A percentile compares a stretch with the other conserved stretches of the same genome.
These are phyloP conservation scores for Tympanoctomys barrerae DNA, from an alignment of 2,797 vertebrate genomes.

Conservation along the genomic window DNA sequence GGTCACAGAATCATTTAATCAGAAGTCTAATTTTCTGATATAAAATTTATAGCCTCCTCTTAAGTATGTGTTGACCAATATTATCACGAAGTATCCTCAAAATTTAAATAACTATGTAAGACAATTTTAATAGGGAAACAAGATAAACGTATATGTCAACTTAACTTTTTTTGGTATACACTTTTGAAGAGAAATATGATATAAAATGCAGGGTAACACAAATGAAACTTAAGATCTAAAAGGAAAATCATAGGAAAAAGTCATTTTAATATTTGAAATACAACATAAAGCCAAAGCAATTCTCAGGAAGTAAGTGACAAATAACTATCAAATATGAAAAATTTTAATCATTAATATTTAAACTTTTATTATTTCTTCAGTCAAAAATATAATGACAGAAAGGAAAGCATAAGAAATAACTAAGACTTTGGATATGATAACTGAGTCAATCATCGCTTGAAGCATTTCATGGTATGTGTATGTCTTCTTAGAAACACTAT, in stretches of 20 bases:
- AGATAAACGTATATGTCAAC: neutral
- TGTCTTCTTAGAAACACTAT: neutral
- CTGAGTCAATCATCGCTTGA: neutral
- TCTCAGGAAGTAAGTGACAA: neutral
- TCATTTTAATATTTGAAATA: neutral
- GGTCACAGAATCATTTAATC: neutral
- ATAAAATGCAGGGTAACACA: neutral
- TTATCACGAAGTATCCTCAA: neutral
- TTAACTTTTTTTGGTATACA: neutral
- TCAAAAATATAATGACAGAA: neutral
- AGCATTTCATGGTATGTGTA: neutral
- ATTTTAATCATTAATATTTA: neutral
- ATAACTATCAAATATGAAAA: neutral
- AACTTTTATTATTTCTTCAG: neutral
- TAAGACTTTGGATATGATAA: neutral
- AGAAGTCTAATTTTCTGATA: constrained; percentile 22
- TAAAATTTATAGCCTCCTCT: neutral
- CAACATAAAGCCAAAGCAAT: neutral
- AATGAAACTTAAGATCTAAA: neutral
- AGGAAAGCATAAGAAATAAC: neutral
- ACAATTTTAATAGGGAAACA: neutral
- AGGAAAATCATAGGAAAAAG: neutral
- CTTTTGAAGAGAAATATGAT: neutral
- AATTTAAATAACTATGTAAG: neutral
- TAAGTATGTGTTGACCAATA: neutral